These are phyloP conservation scores for Entosphenus tridentatus DNA, from an alignment of 2,113 vertebrate species.

Conservation along the genomic window DNA sequence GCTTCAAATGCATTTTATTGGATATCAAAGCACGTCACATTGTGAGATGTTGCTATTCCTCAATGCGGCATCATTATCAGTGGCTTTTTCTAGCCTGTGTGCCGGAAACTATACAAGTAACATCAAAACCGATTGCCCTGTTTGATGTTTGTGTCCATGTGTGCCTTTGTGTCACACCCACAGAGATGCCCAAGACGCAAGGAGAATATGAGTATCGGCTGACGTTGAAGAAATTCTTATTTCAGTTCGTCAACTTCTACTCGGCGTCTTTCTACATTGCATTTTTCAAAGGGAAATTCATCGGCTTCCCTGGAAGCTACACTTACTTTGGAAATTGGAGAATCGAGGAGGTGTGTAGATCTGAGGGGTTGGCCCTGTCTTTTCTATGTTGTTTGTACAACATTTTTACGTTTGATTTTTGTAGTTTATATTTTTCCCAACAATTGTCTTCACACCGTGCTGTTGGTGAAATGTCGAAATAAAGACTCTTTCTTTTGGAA, in stretches of 20 bases:
- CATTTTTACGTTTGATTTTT: neutral
- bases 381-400: neutral
- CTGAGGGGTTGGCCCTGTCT: neutral
- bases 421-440: neutral
- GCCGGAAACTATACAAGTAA: too few species aligned
- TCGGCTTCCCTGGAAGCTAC: conserved; percentile 47
- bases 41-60: too few species aligned
- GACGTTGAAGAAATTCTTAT: conserved; percentile 85
- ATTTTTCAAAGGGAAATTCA: conserved; percentile 69
- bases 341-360: conserved; percentile 48
- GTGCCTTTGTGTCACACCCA: conserved; percentile 13
- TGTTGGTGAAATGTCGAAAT: too few species aligned
- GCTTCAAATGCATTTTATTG: too few species aligned
- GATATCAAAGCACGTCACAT: too few species aligned
- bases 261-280: conserved; percentile 89
- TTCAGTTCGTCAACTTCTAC: conserved; percentile 89
- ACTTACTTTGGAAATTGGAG: conserved; percentile 62
- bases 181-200: conserved; percentile 67
- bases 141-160: too few species aligned
- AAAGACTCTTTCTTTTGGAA: too few species aligned
- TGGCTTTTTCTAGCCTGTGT: too few species aligned
- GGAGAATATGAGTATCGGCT: conserved; percentile 77
- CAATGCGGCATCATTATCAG: too few species aligned
- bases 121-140: too few species aligned
- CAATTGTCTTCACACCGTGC: neutral